Evolutionary conservation across 2,888 invertebrate genomes (phyloP), one percentile per base, ranked within the genome.

Genomic region (Tuta absoluta): DNA sequence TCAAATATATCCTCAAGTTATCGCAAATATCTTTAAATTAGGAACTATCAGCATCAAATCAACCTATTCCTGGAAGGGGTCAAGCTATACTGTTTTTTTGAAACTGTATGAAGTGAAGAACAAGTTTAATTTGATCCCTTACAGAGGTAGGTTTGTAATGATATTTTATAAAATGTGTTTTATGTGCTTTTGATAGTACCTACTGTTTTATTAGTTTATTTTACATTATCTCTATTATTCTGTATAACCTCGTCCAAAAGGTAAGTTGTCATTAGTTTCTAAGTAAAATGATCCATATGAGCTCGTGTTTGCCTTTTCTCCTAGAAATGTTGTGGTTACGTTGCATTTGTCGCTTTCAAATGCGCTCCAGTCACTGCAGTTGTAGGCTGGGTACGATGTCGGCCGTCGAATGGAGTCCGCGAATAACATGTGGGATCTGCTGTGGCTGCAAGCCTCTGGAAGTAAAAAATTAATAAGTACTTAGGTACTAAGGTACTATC

Each of bases 391-490:
- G 73, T 94, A 95, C 0, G 91, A 92, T 62, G 77, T 78, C 0
- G 89, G 84, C 49, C 86, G 84, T 48, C 81, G 79, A 41, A 95
- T 93, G 1, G 95, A 95, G 75, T 94, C 94, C 0, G 92, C 91
- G 78, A 93, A 95, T 70, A 92, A 94, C 64, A 85, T 70, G 78
- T 93, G 93, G 0, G 95, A 92, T 67, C 94, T 89, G 1, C 93
- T 92, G 75, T 95, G 95, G 75, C 95, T 95, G 80, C 95, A 95
- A 8, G 92, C 93, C 76, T 94, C 95, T 89, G 86, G n/a, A 45
- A 33, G 33, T 33, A 17, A 17, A 17, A 17, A n/a, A 45, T 45
- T 4, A 10, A 51, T 0, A 11, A 51, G 21, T 51, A 33, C 8
- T 33, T 33, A 33, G 8, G 2, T 4, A 2, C n/a, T n/a, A n/a